Base-by-base conservation (phyloP, 2,113 vertebrate genomes). In the Cyanistes caeruleus region DNA sequence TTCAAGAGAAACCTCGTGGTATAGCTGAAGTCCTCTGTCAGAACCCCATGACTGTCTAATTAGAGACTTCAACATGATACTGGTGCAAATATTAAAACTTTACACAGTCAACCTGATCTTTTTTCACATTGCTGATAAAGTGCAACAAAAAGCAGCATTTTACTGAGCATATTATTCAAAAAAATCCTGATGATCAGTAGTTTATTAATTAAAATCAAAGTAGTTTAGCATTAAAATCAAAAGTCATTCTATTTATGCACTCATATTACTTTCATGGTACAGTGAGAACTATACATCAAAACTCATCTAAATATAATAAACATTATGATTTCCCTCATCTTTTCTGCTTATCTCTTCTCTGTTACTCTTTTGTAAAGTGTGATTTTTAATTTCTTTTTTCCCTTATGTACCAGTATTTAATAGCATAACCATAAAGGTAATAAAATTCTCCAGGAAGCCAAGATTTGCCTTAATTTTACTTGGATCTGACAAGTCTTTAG, bases 301-400 rank as follows among this genome's bases (percentile, higher is more conserved):
- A 37, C 6, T 70, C 11, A 53, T 68, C 24, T 72, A 90, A 69
- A 46, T 33, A 81, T 13, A 49, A 73, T 43, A 92, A 52, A 73
- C 31, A 68, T 37, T 12, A 35, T 15, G 1, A 68, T 46, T 79
- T 70, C 30, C 46, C 56, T 52, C 44, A 9, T 77, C 43, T 80
- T 74, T 68, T 62, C 73, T 76, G 74, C 79, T 97, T 87, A 94
- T 77, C 56, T 95, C 84, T 95, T 97, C 75, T 89, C 87, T 83
- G 13, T 33, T 90, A 86, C 84, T 77, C 53, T 96, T 84, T 89
- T 53, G 4, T 89, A 65, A 95, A 93, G 68, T 79, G 46, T 74
- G 76, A 55, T 37, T 92, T 90, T 39, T 39, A 39, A 39, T 39
- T 39, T 58, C 73, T 60, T 67, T 64, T 62, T 39, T 41, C 58